A percentile compares a stretch with the other conserved stretches of the same genome.
phyloP scores from a whole-genome alignment of 2,888 invertebrate genomes.

The Lathronympha strigana region DNA sequence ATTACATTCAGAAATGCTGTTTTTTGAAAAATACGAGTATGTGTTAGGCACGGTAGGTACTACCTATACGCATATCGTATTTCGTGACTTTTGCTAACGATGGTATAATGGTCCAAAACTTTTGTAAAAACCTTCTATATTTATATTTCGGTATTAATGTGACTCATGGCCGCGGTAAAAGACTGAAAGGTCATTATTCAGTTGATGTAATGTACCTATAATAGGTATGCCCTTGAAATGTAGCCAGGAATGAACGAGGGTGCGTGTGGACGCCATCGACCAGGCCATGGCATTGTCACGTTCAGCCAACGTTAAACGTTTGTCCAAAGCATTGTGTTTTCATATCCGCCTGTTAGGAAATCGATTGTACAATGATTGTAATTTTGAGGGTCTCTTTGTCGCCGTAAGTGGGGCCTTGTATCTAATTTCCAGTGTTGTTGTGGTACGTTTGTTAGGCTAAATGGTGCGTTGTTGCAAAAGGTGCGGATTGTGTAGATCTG shows the following conservation, averaged over 20 bases:
- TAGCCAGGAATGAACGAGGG: constrained; percentile 24
- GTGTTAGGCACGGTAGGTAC: not conserved
- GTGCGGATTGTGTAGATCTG: too few species aligned
- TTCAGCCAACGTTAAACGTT: constrained; percentile 34
- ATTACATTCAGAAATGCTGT: too few species aligned
- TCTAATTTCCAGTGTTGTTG: constrained; percentile 24
- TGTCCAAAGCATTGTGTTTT: constrained; percentile 45
- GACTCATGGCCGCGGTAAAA: constrained; percentile 16
- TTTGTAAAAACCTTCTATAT: constrained; percentile 27
- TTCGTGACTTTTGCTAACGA: not conserved
- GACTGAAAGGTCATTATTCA: constrained; percentile 38
- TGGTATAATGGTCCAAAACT: constrained; percentile 1
- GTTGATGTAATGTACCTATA: constrained; percentile 23
- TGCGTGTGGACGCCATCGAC: constrained; percentile 40
- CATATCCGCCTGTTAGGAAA: constrained; percentile 48
- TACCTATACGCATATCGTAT: not conserved
- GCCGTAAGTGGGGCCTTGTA: constrained; percentile 34
- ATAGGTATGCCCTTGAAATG: constrained; percentile 28
- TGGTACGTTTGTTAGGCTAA: not conserved
- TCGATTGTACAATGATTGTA: constrained; percentile 43
- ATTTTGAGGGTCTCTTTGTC: constrained; percentile 34
- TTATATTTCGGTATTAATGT: constrained; percentile 24
- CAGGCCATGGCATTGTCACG: constrained; percentile 40
- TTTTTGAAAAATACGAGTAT: too few species aligned
- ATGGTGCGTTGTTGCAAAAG: too few species aligned